These are phyloP conservation scores for Bryconaethiops microstoma DNA, from an alignment of 2,797 vertebrate species.

Conservation along the genomic window DNA sequence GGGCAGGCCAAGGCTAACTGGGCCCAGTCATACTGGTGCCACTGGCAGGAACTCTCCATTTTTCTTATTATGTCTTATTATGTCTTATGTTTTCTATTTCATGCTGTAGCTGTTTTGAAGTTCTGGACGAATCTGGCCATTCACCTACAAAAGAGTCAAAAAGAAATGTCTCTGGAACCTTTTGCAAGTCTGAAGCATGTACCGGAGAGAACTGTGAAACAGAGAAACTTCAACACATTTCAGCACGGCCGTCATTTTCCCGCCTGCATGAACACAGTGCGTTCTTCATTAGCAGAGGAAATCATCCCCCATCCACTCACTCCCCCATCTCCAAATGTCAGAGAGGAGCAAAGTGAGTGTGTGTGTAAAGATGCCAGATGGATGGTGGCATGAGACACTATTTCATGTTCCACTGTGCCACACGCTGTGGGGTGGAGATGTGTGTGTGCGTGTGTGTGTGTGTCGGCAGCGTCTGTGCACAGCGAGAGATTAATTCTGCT, in stretches of 20 bases:
- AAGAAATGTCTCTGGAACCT: neutral
- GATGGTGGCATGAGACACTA: slow-evolving; percentile 76
- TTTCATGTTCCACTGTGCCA: slow-evolving; percentile 80
- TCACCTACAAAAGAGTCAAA: neutral
- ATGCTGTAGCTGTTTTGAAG: neutral
- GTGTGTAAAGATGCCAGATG: slow-evolving; percentile 74
- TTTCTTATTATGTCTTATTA: neutral
- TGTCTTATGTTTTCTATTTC: neutral
- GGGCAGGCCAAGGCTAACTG: neutral
- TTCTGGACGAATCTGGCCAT: neutral
- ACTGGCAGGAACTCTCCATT: neutral
- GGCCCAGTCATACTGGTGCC: too few relatives aligned
- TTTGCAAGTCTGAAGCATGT: slow-evolving; percentile 33
- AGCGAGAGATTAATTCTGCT: slow-evolving; percentile 79
- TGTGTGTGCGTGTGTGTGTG: slow-evolving; percentile 46
- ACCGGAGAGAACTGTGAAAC: slow-evolving; percentile 15
- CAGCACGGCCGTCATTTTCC: slow-evolving; percentile 51
- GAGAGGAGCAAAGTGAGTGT: slow-evolving; percentile 37
- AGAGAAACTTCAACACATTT: slow-evolving; percentile 20
- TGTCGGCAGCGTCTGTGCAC: slow-evolving; percentile 61
- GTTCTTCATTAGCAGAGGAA: slow-evolving; percentile 63
- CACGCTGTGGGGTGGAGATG: slow-evolving; percentile 64
- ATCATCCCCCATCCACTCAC: slow-evolving; percentile 55
- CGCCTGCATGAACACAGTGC: slow-evolving; percentile 56
- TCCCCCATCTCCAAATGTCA: slow-evolving; percentile 60